Base-by-base conservation (phyloP, 2,888 invertebrate genomes). In the Zhuqinia jingwanae region DNA sequence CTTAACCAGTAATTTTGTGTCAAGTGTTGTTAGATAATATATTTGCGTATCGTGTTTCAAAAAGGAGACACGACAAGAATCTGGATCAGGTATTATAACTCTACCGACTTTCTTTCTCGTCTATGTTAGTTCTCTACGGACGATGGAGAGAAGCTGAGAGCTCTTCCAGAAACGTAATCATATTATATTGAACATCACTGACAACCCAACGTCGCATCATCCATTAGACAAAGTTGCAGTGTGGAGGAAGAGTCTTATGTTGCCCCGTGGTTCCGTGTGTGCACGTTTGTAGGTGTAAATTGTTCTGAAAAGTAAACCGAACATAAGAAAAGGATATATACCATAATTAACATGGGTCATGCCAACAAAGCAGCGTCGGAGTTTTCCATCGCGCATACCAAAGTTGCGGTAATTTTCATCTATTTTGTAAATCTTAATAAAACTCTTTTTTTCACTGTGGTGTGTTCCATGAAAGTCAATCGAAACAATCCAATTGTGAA, bases 41-140 rank as follows among this genome's bases (percentile, higher is more conserved):
- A 27, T 60, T 63, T 63, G 17, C 20, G 20, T 78, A 63, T 60
- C 78, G 27, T 50, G 65, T 76, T 58, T 76, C 79, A 42, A 70
- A 47, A 75, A n/a, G 25, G 25, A 42, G 53, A 22, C 30, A 36
- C 17, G 6, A 13, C 11, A 25, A 53, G 45, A 83, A 77, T 56
- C 53, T 76, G 77, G 65, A 83, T 76, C 76, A 83, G 76, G 83
- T 68, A 83, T 65, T 83, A n/a, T n/a, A 76, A 50, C 83, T 36
- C 65, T 56, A 22, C 56, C 77, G 77, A 83, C 45, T 76, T 76
- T 42, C 75, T 63, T 60, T 82, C 45, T 3, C 83, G 25, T 75
- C 15, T 20, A 42, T 0, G 17, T 82, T 75, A 83, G 83, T 83
- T 65, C 65, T 77, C 76, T 20, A 30, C 77, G 56, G 65, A 27